Percentiles rank a stretch among this genome's conserved stretches.
These are phyloP conservation scores for Littorina saxatilis DNA, from an alignment of 1,140 invertebrate species.

Conservation along the genomic window DNA sequence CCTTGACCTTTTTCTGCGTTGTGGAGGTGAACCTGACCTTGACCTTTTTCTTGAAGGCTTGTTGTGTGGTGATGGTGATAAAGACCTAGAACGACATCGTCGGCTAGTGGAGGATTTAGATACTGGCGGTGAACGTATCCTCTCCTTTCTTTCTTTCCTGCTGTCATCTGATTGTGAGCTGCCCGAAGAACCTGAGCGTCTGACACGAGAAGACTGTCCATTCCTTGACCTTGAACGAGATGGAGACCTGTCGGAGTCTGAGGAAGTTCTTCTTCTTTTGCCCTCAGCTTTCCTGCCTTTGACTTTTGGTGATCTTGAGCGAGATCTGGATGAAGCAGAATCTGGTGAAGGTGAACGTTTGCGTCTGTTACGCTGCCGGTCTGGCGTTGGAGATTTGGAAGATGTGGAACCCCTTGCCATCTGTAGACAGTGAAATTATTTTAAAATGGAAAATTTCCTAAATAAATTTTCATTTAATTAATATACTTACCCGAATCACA, in stretches of 20 bases:
- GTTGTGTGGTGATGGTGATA: neutral
- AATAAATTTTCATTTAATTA: too few relatives aligned
- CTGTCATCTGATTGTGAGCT: neutral
- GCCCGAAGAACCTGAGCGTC: neutral
- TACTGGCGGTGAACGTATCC: too few relatives aligned
- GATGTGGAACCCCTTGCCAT: conserved; percentile 13
- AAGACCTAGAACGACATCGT: too few relatives aligned
- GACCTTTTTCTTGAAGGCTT: neutral
- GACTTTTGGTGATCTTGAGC: neutral
- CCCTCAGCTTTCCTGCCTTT: neutral
- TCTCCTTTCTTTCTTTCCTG: neutral
- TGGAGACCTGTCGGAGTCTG: neutral
- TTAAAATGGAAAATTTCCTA: too few relatives aligned
- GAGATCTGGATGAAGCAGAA: neutral
- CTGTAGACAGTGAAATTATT: neutral
- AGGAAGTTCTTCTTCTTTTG: neutral
- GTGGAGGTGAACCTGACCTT: neutral
- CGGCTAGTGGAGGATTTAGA: neutral
- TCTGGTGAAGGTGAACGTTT: neutral
- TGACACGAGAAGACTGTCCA: neutral
- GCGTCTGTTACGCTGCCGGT: conserved; percentile 5
- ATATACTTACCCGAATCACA: too few relatives aligned
- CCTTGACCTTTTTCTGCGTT: neutral
- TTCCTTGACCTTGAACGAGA: neutral
- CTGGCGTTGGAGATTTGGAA: conserved; percentile 7